Evolutionary conservation across 2,113 vertebrate species (phyloP), one percentile per base, ranked within the genome.

Genomic region (Kryptolebias marmoratus): DNA sequence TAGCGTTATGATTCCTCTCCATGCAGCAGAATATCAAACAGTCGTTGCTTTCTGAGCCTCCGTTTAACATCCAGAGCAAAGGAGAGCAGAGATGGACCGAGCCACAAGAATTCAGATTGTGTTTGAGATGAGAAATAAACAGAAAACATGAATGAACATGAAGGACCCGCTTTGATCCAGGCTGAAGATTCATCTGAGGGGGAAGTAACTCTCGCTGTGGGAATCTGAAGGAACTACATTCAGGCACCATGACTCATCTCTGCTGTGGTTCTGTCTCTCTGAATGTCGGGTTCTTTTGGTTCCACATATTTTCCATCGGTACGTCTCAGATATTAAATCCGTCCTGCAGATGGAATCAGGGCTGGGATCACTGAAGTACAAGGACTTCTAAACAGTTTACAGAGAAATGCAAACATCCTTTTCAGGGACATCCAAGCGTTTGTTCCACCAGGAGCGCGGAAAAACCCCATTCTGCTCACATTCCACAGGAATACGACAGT

Each of bases 191-290:
- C 55, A 14, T 1, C 15, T 28, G 12, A 22, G 16, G 8, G 74
- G 78, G 75, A 81, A 74, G 62, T 28, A 2, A 50, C 18, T 13
- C 15, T 72, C 69, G 64, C 68, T 1, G 4, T 11, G 39, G 75
- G 56, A 55, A 44, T 77, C 0, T 10, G 12, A 68, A 52, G 77
- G 81, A 78, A 73, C 66, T 54, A 36, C 22, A 60, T 3, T 10
- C 18, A 62, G 63, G 28, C 31, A 2, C 5, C 71, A 59, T 32
- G 28, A 71, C 36, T 42, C 57, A 59, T 58, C 56, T 32, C 13
- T 15, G 15, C 7, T 39, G 12, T 31, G 54, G 54, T 31, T 39
- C 31, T 11, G 16, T 0, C 22, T 22, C 22, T 22, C 22, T 22
- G 30, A 30, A 49, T 18, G 31, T 32, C 32, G 5, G 32, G 28